These are phyloP conservation scores for Heliconius aoede DNA, from an alignment of 2,888 invertebrate species.

Conservation along the genomic window DNA sequence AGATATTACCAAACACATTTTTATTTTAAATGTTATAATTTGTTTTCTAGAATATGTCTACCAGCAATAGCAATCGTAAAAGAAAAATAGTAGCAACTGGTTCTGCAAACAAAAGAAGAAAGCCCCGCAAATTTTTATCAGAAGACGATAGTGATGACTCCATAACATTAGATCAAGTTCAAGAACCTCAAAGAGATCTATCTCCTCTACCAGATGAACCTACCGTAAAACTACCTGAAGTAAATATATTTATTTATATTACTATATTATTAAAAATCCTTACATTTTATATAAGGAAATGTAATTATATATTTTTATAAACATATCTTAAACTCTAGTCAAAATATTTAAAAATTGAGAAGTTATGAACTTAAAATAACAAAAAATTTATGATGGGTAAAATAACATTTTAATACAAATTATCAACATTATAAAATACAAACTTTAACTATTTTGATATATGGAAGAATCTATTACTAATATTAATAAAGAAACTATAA, in stretches of 20 bases:
- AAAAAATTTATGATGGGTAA: too few relatives aligned
- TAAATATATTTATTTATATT: constrained; percentile 48
- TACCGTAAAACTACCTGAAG: constrained; percentile 85
- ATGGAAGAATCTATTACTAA: too few relatives aligned
- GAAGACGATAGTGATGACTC: constrained; percentile 70
- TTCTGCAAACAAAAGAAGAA: constrained; percentile 54
- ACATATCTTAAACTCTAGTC: too few relatives aligned
- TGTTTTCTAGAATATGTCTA: constrained; percentile 48
- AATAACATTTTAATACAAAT: too few relatives aligned
- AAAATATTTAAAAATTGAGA: not conserved
- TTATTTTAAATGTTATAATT: not conserved
- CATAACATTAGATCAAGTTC: constrained; percentile 55
- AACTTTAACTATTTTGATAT: too few relatives aligned
- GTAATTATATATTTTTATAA: too few relatives aligned
- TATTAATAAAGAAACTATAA: too few relatives aligned
- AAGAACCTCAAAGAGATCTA: constrained; percentile 64
- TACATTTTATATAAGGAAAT: too few relatives aligned
- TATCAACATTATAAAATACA: too few relatives aligned
- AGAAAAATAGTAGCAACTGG: constrained; percentile 50
- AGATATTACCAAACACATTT: not conserved
- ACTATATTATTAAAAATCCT: not conserved
- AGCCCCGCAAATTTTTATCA: constrained; percentile 58
- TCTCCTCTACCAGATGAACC: constrained; percentile 85
- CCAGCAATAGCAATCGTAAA: constrained; percentile 58
- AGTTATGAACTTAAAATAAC: not conserved